A percentile compares a stretch with the other conserved stretches of the same genome.
Evolutionary conservation across 2,888 invertebrate genomes (phyloP).

Genomic region (Magallana nippona): DNA sequence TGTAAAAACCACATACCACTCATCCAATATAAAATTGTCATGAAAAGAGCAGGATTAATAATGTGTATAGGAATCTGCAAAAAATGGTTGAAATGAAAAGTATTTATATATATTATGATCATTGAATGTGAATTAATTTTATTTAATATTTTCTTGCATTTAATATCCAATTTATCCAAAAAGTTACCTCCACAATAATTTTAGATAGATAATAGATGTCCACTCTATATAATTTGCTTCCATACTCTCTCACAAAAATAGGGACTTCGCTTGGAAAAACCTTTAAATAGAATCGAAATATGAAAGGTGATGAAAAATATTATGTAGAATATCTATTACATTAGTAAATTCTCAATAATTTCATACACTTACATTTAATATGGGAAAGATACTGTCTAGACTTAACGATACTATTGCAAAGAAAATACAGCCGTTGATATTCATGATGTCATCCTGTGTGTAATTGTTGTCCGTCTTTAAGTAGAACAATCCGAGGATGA

Average conservation of each 20-base stretch:
- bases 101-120: not conserved
- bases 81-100: not conserved
- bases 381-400: constrained; percentile 3
- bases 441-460: constrained; percentile 89
- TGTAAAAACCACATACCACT: not conserved
- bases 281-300: constrained; percentile 44
- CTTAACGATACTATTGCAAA: not conserved
- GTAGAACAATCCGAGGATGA: constrained; percentile 9
- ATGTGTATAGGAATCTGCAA: not conserved
- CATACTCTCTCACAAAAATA: constrained; percentile 69
- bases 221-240: constrained; percentile 68
- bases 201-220: constrained; percentile 69
- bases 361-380: constrained; percentile 15
- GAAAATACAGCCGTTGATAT: constrained; percentile 68
- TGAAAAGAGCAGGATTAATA: not conserved
- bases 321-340: not conserved
- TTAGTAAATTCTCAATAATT: not conserved
- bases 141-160: not conserved
- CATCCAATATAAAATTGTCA: constrained; percentile 37
- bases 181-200: constrained; percentile 65
- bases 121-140: not conserved
- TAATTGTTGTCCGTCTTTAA: constrained; percentile 86
- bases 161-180: not conserved
- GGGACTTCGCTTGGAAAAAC: constrained; percentile 67
- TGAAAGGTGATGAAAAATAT: too few species aligned